Base-by-base conservation (phyloP, 2,113 vertebrate genomes). In the Hypocryptadius cinnamomeus region DNA sequence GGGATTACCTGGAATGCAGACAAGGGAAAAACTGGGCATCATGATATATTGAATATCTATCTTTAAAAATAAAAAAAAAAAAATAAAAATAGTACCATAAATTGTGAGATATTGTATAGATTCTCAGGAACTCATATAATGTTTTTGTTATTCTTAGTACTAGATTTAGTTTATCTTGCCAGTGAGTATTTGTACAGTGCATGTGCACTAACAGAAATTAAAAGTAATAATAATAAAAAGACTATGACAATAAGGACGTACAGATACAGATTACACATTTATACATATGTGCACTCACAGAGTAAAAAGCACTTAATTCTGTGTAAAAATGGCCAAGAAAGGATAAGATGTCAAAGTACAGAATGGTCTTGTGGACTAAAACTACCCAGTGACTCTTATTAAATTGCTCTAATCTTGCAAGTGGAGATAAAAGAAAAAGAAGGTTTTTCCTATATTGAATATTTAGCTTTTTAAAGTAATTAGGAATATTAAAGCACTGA, bases 401-500 rank as follows among this genome's bases (percentile, higher is more conserved):
- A 97, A 97, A 97, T 91, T 95, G 94, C 86, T 72, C 92, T 94
- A 83, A 97, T 97, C 96, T 97, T 93, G 95, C 97, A 95, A 97
- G 96, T 92, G 85, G 94, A 97, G 97, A 97, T 97, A 96, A 96
- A 98, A 96, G 96, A 92, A 96, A 96, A 96, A 92, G 94, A 95
- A 94, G 96, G 95, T 93, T 96, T 98, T 97, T 90, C 94, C 97
- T 96, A 64, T 96, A 97, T 96, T 97, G 97, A 97, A 98, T 98
- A 97, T 98, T 96, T 96, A 97, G 97, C 96, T 98, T 98, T 98
- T 98, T 96, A 95, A 98, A 97, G 97, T 99, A 98, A 99, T 99
- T 98, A 98, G 97, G 98, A 98, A 98, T 98, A 99, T 99, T 99
- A 98, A 98, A 98, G 97, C 97, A 86, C 97, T 99, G 97, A 98